Percentiles rank a stretch among this genome's conserved stretches.
These are phyloP conservation scores for Oscheius sp. DNA, from an alignment of 2,888 invertebrate species.

Conservation along the genomic window DNA sequence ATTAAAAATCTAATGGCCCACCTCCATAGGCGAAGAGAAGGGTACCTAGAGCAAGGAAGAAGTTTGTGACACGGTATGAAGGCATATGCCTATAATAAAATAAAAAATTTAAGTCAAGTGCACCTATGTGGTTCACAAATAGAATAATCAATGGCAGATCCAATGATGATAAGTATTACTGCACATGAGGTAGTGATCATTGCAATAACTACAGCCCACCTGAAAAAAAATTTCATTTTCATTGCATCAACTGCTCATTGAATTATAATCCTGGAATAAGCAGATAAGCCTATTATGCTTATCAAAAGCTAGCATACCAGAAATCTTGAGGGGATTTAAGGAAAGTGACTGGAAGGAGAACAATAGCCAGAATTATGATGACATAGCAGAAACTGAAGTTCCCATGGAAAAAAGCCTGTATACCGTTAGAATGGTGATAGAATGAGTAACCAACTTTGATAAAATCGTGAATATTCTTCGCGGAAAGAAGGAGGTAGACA, in stretches of 20 bases:
- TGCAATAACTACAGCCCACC: slow-evolving; percentile 66
- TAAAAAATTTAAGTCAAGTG: not conserved
- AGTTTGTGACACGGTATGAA: slow-evolving; percentile 51
- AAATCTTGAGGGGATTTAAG: slow-evolving; percentile 68
- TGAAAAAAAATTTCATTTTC: slow-evolving; percentile 32
- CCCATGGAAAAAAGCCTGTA: slow-evolving; percentile 49
- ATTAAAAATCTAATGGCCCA: too few relatives aligned
- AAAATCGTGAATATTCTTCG: slow-evolving; percentile 68
- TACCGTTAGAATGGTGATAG: not conserved
- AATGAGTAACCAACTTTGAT: slow-evolving; percentile 44
- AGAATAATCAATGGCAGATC: slow-evolving; percentile 57
- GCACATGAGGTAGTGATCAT: slow-evolving; percentile 68
- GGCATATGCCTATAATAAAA: slow-evolving; percentile 46
- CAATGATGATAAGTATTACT: slow-evolving; percentile 63
- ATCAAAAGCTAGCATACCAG: slow-evolving; percentile 51
- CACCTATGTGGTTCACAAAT: slow-evolving; percentile 42
- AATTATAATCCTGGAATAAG: not conserved
- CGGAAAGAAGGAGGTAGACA: slow-evolving; percentile 60
- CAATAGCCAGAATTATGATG: slow-evolving; percentile 60
- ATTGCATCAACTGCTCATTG: slow-evolving; percentile 6
- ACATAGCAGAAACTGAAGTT: slow-evolving; percentile 61
- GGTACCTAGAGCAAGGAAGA: slow-evolving; percentile 67
- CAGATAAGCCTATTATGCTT: not conserved
- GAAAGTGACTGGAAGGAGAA: slow-evolving; percentile 64
- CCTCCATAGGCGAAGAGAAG: slow-evolving; percentile 67